These are phyloP conservation scores for Chelmon rostratus DNA, from an alignment of 2,797 vertebrate species.

Conservation along the genomic window DNA sequence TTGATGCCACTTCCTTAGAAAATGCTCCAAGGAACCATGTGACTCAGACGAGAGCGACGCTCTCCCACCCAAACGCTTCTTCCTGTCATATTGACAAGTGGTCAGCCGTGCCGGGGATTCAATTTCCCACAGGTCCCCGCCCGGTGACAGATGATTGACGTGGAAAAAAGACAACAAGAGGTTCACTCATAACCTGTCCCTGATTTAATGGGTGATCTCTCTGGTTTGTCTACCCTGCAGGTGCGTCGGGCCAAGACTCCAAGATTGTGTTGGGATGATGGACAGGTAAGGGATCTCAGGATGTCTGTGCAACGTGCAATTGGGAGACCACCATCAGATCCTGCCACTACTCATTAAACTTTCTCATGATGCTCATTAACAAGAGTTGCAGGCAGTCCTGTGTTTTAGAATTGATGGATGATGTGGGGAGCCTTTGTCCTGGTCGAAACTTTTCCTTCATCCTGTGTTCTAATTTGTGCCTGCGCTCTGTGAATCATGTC, in stretches of 20 bases:
- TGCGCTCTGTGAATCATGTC: background rate
- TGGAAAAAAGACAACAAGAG: conserved; percentile 59
- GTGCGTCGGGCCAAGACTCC: conserved; percentile 93
- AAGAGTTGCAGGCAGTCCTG: conserved; percentile 1
- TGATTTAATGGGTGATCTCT: conserved; percentile 69
- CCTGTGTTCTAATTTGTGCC: conserved; percentile 14
- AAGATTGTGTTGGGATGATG: conserved; percentile 98
- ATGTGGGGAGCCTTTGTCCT: conserved; percentile 7
- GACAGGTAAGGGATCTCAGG: conserved; percentile 90
- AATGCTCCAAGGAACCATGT: background rate
- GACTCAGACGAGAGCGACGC: background rate
- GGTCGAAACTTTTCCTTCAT: conserved; percentile 8
- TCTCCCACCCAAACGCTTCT: background rate
- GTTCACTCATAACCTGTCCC: conserved; percentile 73
- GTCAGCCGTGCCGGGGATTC: conserved; percentile 46
- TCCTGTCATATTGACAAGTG: conserved; percentile 55
- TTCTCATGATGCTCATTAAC: conserved; percentile 46
- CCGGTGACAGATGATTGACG: conserved; percentile 72
- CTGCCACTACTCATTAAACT: conserved; percentile 42
- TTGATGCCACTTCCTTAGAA: background rate
- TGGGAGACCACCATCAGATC: conserved; percentile 30
- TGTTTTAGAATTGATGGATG: conserved; percentile 11
- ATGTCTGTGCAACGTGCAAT: conserved; percentile 27
- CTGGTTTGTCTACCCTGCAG: conserved; percentile 81
- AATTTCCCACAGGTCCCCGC: conserved; percentile 44